Conservation (phyloP, 2,113 vertebrate genomes). For the Plectropomus leopardus region DNA sequence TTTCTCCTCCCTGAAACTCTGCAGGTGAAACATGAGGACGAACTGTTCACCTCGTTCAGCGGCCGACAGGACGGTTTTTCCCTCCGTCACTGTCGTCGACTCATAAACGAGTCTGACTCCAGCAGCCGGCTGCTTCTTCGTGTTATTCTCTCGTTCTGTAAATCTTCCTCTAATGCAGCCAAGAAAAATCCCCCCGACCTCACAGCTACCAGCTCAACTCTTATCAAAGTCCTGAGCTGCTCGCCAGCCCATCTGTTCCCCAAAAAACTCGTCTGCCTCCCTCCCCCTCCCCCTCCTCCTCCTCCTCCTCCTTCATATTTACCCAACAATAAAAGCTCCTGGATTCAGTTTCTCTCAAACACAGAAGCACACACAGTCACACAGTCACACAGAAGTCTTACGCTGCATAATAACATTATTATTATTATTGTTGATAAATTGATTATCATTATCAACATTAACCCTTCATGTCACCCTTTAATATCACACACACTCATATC, state of each 20-base stretch:
- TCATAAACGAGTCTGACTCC: constrained; percentile 5
- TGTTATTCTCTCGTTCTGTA: constrained; percentile 33
- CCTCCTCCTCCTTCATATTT: background rate
- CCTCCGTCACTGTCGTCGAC: background rate
- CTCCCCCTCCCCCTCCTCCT: background rate
- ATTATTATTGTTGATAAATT: no score
- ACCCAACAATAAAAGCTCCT: background rate
- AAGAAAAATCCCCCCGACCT: constrained; percentile 11
- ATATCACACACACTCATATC: no score
- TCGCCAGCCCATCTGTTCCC: constrained; percentile 41
- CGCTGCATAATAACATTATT: no score
- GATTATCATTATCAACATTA: no score
- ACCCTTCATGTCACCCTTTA: no score
- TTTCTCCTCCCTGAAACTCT: no score
- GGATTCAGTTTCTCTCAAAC: background rate
- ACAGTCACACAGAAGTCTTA: no score
- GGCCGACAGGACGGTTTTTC: constrained; percentile 2
- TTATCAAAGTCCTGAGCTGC: constrained; percentile 30
- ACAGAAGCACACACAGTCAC: no score
- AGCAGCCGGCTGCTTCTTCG: background rate
- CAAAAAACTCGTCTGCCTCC: constrained; percentile 5
- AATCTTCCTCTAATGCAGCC: constrained; percentile 36
- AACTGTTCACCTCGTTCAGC: background rate
- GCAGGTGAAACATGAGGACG: background rate
- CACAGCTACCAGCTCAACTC: constrained; percentile 20